phyloP scores from a whole-genome alignment of 1,140 invertebrate species.

The Glomeris maerens region DNA sequence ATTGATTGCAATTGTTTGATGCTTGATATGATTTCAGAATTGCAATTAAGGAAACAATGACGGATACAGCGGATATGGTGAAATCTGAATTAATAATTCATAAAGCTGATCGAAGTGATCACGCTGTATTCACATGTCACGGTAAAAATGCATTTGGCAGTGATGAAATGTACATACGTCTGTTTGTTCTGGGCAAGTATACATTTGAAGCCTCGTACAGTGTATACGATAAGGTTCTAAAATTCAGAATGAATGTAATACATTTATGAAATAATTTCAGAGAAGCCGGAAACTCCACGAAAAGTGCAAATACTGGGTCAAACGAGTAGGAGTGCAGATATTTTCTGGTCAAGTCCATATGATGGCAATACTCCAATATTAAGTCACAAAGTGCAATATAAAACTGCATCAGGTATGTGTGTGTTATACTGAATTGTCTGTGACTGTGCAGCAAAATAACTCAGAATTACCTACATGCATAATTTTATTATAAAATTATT shows the following conservation, averaged over 20 bases:
- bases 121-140: slow-evolving; percentile 71
- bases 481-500: too few species aligned
- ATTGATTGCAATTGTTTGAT: too few species aligned
- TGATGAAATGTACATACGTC: slow-evolving; percentile 76
- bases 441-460: too few species aligned
- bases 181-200: slow-evolving; percentile 69
- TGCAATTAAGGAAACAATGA: slow-evolving; percentile 1
- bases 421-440: too few species aligned
- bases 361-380: too few species aligned
- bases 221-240: neutral
- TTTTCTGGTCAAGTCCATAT: too few species aligned
- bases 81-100: slow-evolving; percentile 67
- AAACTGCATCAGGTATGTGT: too few species aligned
- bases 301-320: neutral
- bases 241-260: neutral
- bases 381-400: too few species aligned
- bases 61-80: slow-evolving; percentile 32
- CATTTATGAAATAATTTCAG: neutral
- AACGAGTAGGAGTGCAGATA: neutral
- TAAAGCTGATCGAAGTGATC: slow-evolving; percentile 69
- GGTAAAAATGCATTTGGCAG: slow-evolving; percentile 77
- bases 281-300: neutral
- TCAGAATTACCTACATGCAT: too few species aligned
- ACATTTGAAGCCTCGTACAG: neutral
- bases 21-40: too few species aligned